Evolutionary conservation across 2,888 invertebrate species (phyloP).

Genomic region (Meteorus colon): DNA sequence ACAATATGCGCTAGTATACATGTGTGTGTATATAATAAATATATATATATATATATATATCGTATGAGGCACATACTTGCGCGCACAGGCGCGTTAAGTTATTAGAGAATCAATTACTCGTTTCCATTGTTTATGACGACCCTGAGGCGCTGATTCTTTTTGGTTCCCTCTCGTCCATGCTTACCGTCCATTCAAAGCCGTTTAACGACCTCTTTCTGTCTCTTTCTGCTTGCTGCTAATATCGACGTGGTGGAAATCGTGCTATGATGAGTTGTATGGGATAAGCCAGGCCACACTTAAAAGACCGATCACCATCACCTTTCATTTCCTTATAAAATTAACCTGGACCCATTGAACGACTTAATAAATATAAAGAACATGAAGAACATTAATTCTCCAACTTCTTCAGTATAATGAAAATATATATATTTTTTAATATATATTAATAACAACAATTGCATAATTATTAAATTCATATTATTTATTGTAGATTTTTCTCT

Average conservation of each 20-base stretch:
- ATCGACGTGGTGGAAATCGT: constrained; percentile 35
- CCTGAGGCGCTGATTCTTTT: constrained; percentile 58
- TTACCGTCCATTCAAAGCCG: constrained; percentile 29
- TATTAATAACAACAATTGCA: no score
- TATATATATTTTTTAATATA: no score
- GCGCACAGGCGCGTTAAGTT: constrained; percentile 71
- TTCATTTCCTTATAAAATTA: no score
- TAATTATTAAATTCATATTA: no score
- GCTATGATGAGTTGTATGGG: constrained; percentile 45
- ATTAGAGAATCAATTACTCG: constrained; percentile 73
- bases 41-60: not conserved
- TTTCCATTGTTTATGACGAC: constrained; percentile 72
- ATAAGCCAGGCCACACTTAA: not conserved
- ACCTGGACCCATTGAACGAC: no score
- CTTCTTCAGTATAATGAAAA: no score
- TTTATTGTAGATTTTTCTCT: not conserved
- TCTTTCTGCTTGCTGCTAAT: constrained; percentile 43
- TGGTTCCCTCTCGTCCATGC: constrained; percentile 40
- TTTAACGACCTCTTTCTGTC: constrained; percentile 35
- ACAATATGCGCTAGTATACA: not conserved
- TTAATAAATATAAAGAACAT: no score
- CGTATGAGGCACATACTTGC: constrained; percentile 30
- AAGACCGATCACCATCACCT: no score
- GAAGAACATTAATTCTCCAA: no score
- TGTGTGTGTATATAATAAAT: not conserved